Percentiles rank a stretch among this genome's conserved stretches.
Evolutionary conservation across 2,797 vertebrate genomes (phyloP).

Genomic region (Chanos chanos): DNA sequence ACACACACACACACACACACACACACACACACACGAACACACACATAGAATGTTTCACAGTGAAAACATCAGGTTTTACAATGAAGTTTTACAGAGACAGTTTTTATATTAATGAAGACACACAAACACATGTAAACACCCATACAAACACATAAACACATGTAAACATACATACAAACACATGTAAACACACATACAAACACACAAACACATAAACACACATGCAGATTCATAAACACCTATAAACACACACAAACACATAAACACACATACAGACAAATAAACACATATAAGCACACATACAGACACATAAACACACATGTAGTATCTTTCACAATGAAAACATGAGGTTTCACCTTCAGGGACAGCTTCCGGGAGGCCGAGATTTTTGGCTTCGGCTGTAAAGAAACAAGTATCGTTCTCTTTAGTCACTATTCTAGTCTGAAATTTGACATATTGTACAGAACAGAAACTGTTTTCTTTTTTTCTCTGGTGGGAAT

Average conservation of each 20-base stretch:
- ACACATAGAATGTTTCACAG: too few species aligned
- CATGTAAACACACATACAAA: background rate
- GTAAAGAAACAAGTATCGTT: slow-evolving; percentile 14
- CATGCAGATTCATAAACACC: too few species aligned
- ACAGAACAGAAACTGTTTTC: too few species aligned
- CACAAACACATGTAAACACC: background rate
- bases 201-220: background rate
- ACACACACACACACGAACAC: background rate
- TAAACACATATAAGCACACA: background rate
- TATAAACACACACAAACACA: background rate
- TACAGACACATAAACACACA: background rate
- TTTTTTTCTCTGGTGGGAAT: too few species aligned
- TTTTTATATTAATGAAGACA: too few species aligned
- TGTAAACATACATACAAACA: background rate
- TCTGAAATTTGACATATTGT: background rate
- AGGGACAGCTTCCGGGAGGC: slow-evolving; percentile 85
- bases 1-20: background rate
- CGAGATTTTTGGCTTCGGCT: slow-evolving; percentile 90
- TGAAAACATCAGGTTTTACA: too few species aligned
- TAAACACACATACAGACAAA: background rate
- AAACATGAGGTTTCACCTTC: slow-evolving; percentile 78
- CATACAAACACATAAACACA: background rate
- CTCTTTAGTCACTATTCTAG: slow-evolving; percentile 15
- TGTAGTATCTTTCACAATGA: background rate
- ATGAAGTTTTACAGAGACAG: too few species aligned